These are phyloP conservation scores for Acholoe squamosa DNA, from an alignment of 2,888 invertebrate species.

Conservation along the genomic window DNA sequence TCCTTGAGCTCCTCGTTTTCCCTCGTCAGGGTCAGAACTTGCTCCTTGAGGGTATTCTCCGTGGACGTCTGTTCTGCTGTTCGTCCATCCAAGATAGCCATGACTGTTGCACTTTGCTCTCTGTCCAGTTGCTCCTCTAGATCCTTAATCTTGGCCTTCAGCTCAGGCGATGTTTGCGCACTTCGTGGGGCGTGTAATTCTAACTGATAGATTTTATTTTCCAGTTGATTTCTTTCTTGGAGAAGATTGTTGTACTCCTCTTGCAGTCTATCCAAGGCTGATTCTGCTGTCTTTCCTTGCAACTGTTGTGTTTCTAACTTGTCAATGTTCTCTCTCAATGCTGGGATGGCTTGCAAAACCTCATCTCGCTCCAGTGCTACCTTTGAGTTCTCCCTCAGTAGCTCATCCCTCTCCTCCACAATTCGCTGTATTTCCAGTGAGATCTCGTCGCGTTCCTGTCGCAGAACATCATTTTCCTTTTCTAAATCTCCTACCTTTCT, in stretches of 20 bases:
- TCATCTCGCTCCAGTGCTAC: conserved; percentile 75
- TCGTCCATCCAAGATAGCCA: conserved; percentile 44
- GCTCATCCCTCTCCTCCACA: background rate
- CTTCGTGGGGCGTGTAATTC: background rate
- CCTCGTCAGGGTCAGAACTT: background rate
- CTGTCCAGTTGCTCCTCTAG: conserved; percentile 14
- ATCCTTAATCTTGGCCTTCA: conserved; percentile 17
- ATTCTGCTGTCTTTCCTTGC: background rate
- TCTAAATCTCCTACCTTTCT: background rate
- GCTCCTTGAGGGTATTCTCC: background rate
- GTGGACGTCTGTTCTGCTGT: conserved; percentile 22
- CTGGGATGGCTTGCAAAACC: conserved; percentile 74
- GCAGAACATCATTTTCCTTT: conserved; percentile 68
- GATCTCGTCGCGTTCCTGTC: conserved; percentile 74
- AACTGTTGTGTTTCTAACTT: conserved; percentile 11
- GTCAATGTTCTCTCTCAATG: conserved; percentile 72
- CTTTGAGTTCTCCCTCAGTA: conserved; percentile 50
- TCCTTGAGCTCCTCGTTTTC: conserved; percentile 24
- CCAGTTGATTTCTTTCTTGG: conserved; percentile 75
- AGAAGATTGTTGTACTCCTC: conserved; percentile 72
- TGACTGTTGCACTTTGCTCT: conserved; percentile 54
- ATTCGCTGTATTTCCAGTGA: conserved; percentile 72
- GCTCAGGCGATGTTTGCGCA: background rate
- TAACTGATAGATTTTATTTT: conserved; percentile 67
- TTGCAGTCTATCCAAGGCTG: conserved; percentile 70